A percentile compares a stretch with the other conserved stretches of the same genome.
These are phyloP conservation scores for Drosophila sp. DNA, from an alignment of 1,140 invertebrate genomes.

Conservation along the genomic window DNA sequence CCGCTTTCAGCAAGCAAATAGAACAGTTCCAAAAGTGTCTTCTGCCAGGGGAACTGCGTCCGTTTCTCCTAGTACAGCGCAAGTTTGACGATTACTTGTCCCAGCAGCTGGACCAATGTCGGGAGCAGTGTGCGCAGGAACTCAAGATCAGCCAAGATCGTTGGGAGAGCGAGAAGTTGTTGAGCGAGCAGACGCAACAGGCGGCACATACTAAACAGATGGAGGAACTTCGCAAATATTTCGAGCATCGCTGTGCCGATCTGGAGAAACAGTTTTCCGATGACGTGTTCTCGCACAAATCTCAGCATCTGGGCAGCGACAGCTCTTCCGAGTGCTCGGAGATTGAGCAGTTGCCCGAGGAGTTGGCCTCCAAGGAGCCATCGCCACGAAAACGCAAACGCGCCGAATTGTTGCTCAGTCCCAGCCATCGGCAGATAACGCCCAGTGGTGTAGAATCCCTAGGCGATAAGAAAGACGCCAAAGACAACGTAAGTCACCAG, in stretches of 20 bases:
- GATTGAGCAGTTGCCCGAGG: conserved; percentile 69
- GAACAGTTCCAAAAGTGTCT: conserved; percentile 83
- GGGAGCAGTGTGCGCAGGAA: conserved; percentile 85
- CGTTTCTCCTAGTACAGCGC: conserved; percentile 84
- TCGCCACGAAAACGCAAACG: conserved; percentile 73
- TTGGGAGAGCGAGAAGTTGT: conserved; percentile 66
- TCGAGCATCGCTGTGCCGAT: conserved; percentile 91
- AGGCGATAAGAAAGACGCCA: conserved; percentile 36
- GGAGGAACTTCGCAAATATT: conserved; percentile 91
- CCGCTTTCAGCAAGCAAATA: conserved; percentile 81
- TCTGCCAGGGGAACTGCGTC: conserved; percentile 84
- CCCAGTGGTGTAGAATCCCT: conserved; percentile 58
- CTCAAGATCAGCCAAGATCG: conserved; percentile 85
- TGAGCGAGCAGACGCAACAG: conserved; percentile 85
- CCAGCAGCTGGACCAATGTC: conserved; percentile 85
- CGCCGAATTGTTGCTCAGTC: conserved; percentile 74
- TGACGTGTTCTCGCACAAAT: conserved; percentile 89
- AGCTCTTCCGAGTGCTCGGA: conserved; percentile 79
- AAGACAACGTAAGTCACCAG: conserved; percentile 29
- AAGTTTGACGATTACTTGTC: conserved; percentile 85
- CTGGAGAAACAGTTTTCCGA: conserved; percentile 91
- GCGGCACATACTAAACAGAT: conserved; percentile 89
- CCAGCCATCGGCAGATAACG: conserved; percentile 79
- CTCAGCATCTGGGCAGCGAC: conserved; percentile 81
- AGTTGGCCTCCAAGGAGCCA: conserved; percentile 59